phyloP scores from a whole-genome alignment of 2,888 invertebrate genomes.

The Parelbella ahira region DNA sequence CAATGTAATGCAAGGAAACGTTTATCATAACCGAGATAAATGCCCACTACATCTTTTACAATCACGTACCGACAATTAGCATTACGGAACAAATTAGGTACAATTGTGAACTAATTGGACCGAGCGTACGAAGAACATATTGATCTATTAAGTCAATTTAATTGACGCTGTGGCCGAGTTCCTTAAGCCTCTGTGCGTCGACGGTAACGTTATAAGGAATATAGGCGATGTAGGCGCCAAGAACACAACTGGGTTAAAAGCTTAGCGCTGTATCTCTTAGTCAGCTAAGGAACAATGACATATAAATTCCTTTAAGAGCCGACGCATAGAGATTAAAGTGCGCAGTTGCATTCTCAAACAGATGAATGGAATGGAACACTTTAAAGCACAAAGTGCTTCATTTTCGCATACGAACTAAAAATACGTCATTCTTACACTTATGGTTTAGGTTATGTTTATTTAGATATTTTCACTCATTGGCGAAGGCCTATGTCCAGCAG shows the following conservation, averaged over 20 bases:
- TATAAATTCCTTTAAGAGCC: constrained; percentile 32
- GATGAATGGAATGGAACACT: constrained; percentile 10
- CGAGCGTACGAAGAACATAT: constrained; percentile 21
- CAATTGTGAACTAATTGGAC: constrained; percentile 13
- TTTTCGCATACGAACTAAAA: no score
- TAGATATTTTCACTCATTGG: no score
- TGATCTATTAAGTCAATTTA: constrained; percentile 19
- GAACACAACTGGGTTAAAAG: constrained; percentile 64
- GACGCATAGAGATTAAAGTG: constrained; percentile 19
- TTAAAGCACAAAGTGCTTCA: no score
- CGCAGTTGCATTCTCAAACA: constrained; percentile 8
- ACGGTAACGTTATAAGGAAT: constrained; percentile 50
- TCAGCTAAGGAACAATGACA: constrained; percentile 27
- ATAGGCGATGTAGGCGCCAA: constrained; percentile 25
- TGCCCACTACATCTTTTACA: constrained; percentile 2
- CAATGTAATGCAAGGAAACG: constrained; percentile 3
- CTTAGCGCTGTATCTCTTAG: constrained; percentile 48
- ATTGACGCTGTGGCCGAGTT: constrained; percentile 23
- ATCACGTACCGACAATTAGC: constrained; percentile 18
- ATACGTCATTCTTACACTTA: no score
- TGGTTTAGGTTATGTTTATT: no score
- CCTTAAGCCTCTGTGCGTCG: constrained; percentile 37
- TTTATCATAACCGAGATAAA: constrained; percentile 17
- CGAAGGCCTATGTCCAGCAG: no score
- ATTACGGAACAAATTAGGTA: neutral